phyloP scores from a whole-genome alignment of 2,113 vertebrate genomes.

The Cinclus mexicanus region DNA sequence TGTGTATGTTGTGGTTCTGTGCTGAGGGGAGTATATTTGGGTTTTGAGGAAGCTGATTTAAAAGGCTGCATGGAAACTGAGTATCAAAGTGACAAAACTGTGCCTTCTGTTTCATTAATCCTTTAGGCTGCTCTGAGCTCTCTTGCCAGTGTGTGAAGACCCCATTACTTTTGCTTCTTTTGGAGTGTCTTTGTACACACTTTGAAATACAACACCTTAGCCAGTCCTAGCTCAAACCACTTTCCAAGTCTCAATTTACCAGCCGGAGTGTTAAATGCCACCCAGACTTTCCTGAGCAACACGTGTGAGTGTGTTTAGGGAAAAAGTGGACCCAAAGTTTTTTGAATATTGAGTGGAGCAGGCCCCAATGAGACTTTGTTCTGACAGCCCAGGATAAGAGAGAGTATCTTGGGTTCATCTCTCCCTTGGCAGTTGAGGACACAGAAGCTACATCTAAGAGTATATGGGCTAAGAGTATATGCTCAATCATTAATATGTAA shows the following conservation, averaged over 20 bases:
- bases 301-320: not conserved
- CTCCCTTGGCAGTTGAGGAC: not conserved
- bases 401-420: not conserved
- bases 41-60: not conserved
- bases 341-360: not conserved
- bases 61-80: not conserved
- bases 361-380: not conserved
- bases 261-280: not conserved
- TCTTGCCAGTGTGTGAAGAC: not conserved
- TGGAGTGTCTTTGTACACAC: not conserved
- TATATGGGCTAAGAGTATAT: not conserved
- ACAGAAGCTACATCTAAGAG: not conserved
- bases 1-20: not conserved
- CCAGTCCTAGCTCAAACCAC: not conserved
- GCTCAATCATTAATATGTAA: not conserved
- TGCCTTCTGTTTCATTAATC: slow-evolving; percentile 10
- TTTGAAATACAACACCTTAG: not conserved
- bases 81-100: not conserved
- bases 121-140: not conserved
- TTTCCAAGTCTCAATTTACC: not conserved
- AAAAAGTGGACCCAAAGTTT: not conserved
- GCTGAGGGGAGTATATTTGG: not conserved
- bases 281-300: not conserved
- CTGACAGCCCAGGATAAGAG: not conserved
- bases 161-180: not conserved